Conservation (phyloP, 2,113 vertebrate species). For the Atractosteus spatula region DNA sequence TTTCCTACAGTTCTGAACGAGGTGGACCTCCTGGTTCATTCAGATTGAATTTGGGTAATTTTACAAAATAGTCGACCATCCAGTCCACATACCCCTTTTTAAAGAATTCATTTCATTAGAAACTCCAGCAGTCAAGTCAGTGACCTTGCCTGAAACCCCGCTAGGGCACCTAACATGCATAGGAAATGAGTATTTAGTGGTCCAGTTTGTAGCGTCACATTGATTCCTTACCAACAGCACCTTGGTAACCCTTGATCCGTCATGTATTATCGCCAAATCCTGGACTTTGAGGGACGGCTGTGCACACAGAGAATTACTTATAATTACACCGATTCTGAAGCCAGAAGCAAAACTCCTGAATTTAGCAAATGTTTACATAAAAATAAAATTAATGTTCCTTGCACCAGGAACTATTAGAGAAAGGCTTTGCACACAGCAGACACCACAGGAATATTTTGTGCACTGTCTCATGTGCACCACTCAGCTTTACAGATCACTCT, state of each 20-base stretch:
- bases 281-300: slow-evolving; percentile 68
- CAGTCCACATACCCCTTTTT: slow-evolving; percentile 38
- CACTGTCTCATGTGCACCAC: too few species aligned
- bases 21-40: slow-evolving; percentile 66
- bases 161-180: slow-evolving; percentile 62
- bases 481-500: too few species aligned
- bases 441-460: too few species aligned
- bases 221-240: slow-evolving; percentile 63
- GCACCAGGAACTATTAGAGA: too few species aligned
- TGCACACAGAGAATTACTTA: slow-evolving; percentile 57
- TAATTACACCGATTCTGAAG: slow-evolving; percentile 4
- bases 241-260: slow-evolving; percentile 80
- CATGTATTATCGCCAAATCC: slow-evolving; percentile 68
- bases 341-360: neutral
- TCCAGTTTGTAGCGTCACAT: slow-evolving; percentile 54
- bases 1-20: slow-evolving; percentile 83
- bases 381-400: too few species aligned
- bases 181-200: slow-evolving; percentile 74
- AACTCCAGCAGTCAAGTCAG: slow-evolving; percentile 49
- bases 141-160: slow-evolving; percentile 64
- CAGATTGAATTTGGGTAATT: slow-evolving; percentile 61
- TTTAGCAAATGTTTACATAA: too few species aligned
- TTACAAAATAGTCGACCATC: slow-evolving; percentile 45
- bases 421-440: too few species aligned
- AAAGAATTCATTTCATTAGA: slow-evolving; percentile 35